These are phyloP conservation scores for Vanessa tameamea DNA, from an alignment of 1,140 invertebrate genomes.

Conservation along the genomic window DNA sequence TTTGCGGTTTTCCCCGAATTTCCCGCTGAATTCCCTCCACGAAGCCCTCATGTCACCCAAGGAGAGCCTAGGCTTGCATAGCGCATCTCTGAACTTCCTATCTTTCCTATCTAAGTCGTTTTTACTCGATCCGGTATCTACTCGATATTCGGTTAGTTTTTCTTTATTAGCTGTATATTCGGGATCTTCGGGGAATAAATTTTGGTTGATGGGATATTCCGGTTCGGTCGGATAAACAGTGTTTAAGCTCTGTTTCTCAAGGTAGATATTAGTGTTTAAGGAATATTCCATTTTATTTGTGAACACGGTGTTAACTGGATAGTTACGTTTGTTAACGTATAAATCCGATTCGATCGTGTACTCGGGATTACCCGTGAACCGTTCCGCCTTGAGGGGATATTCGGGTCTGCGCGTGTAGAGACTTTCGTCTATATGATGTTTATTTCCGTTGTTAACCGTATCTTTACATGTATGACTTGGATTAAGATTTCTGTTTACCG, in stretches of 20 bases:
- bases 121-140: conserved; percentile 16
- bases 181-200: conserved; percentile 29
- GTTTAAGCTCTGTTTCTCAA: neutral
- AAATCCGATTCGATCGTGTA: conserved; percentile 7
- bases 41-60: conserved; percentile 58
- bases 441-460: neutral
- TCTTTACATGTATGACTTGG: neutral
- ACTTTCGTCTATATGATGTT: neutral
- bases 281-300: conserved; percentile 3
- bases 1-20: conserved; percentile 53
- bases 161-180: conserved; percentile 18
- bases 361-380: neutral
- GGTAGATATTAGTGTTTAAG: neutral
- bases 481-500: neutral
- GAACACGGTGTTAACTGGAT: neutral
- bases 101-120: conserved; percentile 22
- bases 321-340: conserved; percentile 5
- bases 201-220: conserved; percentile 16
- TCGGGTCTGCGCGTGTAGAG: neutral
- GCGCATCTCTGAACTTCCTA: conserved; percentile 29
- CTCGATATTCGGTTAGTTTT: conserved; percentile 11
- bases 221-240: neutral
- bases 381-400: neutral
- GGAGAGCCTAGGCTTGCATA: conserved; percentile 41
- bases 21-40: conserved; percentile 62